phyloP scores from a whole-genome alignment of 2,797 vertebrate genomes.

The Nothura maculosa region DNA sequence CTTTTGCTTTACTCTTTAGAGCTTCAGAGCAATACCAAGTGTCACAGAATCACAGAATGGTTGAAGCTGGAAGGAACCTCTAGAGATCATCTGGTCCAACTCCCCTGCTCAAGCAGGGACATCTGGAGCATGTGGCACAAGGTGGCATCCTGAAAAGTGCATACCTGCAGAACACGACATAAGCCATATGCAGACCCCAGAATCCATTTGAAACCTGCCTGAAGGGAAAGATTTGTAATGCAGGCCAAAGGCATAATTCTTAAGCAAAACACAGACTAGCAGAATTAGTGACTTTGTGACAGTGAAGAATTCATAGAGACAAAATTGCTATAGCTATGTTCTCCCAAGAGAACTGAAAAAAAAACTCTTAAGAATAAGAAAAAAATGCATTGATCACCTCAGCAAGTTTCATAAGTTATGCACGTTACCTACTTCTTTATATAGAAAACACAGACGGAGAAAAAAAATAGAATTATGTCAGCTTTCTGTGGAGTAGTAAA shows the following conservation, averaged over 20 bases:
- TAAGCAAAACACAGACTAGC: neutral
- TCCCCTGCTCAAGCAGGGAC: too few relatives aligned
- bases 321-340: conserved; percentile 25
- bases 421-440: neutral
- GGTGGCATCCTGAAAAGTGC: neutral
- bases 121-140: too few relatives aligned
- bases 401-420: neutral
- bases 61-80: too few relatives aligned
- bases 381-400: conserved; percentile 10
- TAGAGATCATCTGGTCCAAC: too few relatives aligned
- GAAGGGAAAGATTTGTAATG: neutral
- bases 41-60: too few relatives aligned
- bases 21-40: neutral
- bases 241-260: neutral
- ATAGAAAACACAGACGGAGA: neutral
- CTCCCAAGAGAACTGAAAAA: neutral
- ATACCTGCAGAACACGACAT: neutral
- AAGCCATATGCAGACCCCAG: neutral
- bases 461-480: neutral
- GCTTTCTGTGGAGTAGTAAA: neutral
- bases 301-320: neutral
- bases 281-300: conserved; percentile 14
- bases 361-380: neutral
- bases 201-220: neutral
- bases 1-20: neutral